These are phyloP conservation scores for Cosmopolites sordidus DNA, from an alignment of 2,888 invertebrate species.

Conservation along the genomic window DNA sequence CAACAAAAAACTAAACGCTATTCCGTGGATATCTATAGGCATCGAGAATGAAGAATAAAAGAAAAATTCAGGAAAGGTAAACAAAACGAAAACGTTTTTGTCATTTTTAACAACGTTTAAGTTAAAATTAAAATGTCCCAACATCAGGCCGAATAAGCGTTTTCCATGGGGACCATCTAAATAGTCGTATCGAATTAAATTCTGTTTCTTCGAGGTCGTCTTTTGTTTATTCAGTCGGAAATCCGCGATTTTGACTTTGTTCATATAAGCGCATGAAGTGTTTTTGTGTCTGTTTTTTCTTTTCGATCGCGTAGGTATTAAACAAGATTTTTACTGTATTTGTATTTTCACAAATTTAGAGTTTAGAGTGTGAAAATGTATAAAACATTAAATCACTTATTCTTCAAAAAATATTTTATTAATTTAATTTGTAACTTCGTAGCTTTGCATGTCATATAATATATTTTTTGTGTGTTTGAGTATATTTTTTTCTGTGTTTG, in stretches of 20 bases:
- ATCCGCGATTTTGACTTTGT: not conserved
- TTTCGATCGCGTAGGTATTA: too few species aligned
- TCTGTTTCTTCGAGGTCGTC: not conserved
- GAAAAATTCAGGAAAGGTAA: not conserved
- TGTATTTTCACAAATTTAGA: too few species aligned
- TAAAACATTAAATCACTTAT: too few species aligned
- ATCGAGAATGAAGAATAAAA: not conserved
- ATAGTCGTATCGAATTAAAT: not conserved
- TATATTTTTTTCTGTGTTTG: too few species aligned
- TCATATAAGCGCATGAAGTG: not conserved
- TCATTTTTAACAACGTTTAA: conserved; percentile 1
- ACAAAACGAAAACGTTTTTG: conserved; percentile 1
- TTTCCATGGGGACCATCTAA: not conserved
- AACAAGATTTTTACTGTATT: too few species aligned
- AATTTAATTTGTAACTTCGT: too few species aligned
- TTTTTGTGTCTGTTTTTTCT: too few species aligned
- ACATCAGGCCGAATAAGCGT: not conserved
- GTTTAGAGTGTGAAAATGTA: too few species aligned
- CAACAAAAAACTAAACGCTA: not conserved
- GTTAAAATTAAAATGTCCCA: not conserved
- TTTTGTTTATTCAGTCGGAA: not conserved
- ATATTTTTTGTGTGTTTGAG: too few species aligned
- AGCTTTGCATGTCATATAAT: too few species aligned
- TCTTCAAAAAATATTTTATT: too few species aligned
- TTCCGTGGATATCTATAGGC: not conserved